These are phyloP conservation scores for Saccostrea glomerata DNA, from an alignment of 1,140 invertebrate genomes.

Conservation along the genomic window DNA sequence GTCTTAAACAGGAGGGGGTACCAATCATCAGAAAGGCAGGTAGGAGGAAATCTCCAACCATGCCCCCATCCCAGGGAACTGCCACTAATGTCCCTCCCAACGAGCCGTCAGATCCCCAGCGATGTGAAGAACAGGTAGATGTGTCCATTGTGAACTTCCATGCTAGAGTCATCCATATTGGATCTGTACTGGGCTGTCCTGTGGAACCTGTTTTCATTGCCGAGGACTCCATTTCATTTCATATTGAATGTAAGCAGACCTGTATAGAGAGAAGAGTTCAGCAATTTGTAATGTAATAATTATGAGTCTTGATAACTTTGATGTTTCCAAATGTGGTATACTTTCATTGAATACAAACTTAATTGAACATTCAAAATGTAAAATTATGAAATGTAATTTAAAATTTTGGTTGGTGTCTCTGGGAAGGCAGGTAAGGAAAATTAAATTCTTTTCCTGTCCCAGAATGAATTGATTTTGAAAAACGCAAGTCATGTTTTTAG, in stretches of 20 bases:
- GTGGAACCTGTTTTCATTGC: conserved; percentile 68
- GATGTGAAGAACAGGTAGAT: background rate
- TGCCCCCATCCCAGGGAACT: background rate
- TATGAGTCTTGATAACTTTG: no score
- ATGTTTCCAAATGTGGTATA: no score
- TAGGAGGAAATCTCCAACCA: conserved; percentile 5
- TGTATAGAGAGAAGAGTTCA: no score
- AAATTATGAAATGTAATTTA: no score
- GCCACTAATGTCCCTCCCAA: background rate
- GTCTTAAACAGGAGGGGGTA: background rate
- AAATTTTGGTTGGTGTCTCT: no score
- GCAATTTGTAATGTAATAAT: no score
- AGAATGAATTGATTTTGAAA: no score
- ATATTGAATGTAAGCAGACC: conserved; percentile 65
- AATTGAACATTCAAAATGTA: no score
- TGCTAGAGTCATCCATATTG: conserved; percentile 66
- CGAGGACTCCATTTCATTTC: conserved; percentile 59
- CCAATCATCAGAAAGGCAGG: background rate
- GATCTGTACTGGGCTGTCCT: conserved; percentile 65
- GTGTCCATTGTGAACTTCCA: conserved; percentile 49
- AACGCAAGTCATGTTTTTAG: no score
- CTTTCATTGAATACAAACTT: no score
- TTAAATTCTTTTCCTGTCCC: no score
- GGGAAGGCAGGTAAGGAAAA: no score
- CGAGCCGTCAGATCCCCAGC: background rate